Conservation (phyloP, 2,113 vertebrate genomes). For the Chloropsis hardwickii region DNA sequence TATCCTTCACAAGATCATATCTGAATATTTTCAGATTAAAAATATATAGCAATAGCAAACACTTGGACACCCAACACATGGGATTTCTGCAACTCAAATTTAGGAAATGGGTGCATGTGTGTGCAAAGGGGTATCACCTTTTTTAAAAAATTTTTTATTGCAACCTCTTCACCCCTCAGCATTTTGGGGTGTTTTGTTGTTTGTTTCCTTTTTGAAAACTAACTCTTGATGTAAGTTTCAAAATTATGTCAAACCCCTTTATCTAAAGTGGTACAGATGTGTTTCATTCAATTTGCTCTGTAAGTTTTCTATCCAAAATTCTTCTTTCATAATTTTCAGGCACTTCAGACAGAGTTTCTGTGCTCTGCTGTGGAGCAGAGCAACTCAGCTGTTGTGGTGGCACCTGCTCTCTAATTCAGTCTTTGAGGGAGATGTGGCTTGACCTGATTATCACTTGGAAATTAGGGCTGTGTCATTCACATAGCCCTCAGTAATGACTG, state of each 20-base stretch:
- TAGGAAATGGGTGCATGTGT: not conserved
- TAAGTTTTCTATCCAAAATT: not conserved
- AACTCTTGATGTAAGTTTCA: not conserved
- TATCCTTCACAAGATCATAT: not conserved
- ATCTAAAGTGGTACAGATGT: not conserved
- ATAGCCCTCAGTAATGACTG: not conserved
- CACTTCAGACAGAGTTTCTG: not conserved
- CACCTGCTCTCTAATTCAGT: not conserved
- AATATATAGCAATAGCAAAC: not conserved
- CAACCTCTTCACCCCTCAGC: accelerated
- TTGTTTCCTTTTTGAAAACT: not conserved
- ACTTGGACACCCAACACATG: not conserved
- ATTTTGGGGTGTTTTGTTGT: not conserved
- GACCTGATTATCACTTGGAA: not conserved
- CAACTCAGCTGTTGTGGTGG: not conserved
- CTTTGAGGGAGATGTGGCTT: not conserved
- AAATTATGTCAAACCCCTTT: not conserved
- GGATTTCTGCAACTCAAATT: not conserved
- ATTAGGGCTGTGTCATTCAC: not conserved
- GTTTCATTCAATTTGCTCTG: not conserved
- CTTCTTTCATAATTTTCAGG: not conserved
- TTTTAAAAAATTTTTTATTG: not conserved
- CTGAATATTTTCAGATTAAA: not conserved
- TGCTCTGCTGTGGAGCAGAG: not conserved
- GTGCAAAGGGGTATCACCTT: not conserved